Evolutionary conservation across 2,888 invertebrate genomes (phyloP).

Genomic region (Axea sp.): DNA sequence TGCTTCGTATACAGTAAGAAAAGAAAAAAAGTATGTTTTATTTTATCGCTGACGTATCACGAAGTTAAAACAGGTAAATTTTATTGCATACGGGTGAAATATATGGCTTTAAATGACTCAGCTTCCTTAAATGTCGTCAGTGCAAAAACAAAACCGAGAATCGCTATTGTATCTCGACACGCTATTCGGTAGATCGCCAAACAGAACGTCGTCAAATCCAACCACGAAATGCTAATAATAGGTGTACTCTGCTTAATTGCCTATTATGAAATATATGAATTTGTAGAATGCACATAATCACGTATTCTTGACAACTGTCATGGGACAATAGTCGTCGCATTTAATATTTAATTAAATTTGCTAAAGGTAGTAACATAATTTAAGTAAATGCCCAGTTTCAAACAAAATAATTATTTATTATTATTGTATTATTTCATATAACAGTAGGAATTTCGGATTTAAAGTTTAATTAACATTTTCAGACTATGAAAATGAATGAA

Average conservation of each 20-base stretch:
- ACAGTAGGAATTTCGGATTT: too few species aligned
- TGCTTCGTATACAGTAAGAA: too few species aligned
- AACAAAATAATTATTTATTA: conserved; percentile 9
- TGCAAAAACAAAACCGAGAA: conserved; percentile 66
- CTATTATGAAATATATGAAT: conserved; percentile 63
- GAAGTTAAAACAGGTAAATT: conserved; percentile 31
- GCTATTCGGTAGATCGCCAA: conserved; percentile 64
- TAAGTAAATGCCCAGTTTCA: conserved; percentile 22
- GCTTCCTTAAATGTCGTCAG: conserved; percentile 55
- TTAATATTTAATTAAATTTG: conserved; percentile 51
- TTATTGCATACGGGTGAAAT: conserved; percentile 39
- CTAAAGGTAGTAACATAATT: conserved; percentile 38
- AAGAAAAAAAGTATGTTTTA: too few species aligned
- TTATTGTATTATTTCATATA: too few species aligned
- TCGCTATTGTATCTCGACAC: conserved; percentile 69
- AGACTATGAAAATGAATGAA: too few species aligned
- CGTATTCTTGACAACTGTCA: conserved; percentile 58
- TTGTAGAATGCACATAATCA: conserved; percentile 57
- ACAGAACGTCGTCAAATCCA: conserved; percentile 74
- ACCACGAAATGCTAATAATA: conserved; percentile 73
- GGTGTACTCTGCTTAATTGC: conserved; percentile 76
- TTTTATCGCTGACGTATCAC: conserved; percentile 20
- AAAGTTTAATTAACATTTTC: too few species aligned
- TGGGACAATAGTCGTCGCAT: conserved; percentile 47
- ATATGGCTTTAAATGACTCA: conserved; percentile 40